These are phyloP conservation scores for Sinocyclocheilus grahami DNA, from an alignment of 2,113 vertebrate genomes.

Conservation along the genomic window DNA sequence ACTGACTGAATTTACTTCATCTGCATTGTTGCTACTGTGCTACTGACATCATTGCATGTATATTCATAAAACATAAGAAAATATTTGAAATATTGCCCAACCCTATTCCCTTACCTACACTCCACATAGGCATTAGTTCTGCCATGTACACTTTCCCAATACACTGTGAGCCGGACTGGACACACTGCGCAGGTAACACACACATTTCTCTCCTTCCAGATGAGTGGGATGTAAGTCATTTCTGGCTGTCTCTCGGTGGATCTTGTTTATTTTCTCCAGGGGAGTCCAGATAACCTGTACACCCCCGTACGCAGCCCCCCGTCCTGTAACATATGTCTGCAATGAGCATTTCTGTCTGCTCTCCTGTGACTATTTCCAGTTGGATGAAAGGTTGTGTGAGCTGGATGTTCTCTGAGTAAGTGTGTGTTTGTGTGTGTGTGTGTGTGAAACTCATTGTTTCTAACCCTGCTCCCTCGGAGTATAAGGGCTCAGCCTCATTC, in stretches of 20 bases:
- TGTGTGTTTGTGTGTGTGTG: constrained; percentile 49
- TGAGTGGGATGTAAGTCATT: constrained; percentile 28
- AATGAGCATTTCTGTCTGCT: background rate
- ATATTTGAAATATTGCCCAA: background rate
- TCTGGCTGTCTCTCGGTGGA: constrained; percentile 5
- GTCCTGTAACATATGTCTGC: constrained; percentile 15
- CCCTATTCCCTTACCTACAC: background rate
- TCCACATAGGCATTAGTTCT: background rate
- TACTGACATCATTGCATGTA: background rate
- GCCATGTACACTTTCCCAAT: background rate
- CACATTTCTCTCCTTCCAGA: constrained; percentile 19
- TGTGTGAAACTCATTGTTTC: constrained; percentile 44
- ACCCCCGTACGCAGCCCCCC: background rate
- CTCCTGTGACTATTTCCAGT: constrained; percentile 14
- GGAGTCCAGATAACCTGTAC: constrained; percentile 6
- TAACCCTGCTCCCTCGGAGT: background rate
- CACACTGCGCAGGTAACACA: background rate
- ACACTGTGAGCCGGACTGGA: background rate
- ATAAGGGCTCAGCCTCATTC: constrained; percentile 18
- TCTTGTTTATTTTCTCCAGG: constrained; percentile 23
- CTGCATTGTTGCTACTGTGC: background rate
- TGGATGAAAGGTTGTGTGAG: constrained; percentile 2
- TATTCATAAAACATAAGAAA: background rate
- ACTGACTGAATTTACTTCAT: background rate
- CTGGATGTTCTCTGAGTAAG: background rate